Evolutionary conservation across 2,888 invertebrate species (phyloP), one percentile per base, ranked within the genome.

Genomic region (Drosophila stalkeri): DNA sequence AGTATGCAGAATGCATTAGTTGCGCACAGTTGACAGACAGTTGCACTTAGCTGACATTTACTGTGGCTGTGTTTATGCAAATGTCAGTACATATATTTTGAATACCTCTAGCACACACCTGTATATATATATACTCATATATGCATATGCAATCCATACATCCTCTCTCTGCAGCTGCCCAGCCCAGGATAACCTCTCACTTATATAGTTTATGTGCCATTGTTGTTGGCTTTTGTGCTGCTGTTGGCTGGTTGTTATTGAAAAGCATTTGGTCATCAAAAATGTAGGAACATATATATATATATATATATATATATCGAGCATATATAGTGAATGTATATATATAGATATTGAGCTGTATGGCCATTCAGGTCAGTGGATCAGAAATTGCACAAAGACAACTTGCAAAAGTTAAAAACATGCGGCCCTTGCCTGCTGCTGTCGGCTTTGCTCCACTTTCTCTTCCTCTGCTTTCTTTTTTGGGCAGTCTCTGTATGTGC

Each of bases 211-310:
- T 74, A 77, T 68, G 65, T 55, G 57, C 54, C 49, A 70, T 76
- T 86, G 80, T 80, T 85, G 76, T 72, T 85, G 85, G 64, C 80
- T 72, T 78, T 80, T 82, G 62, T 43, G 52, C 56, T 82, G 64
- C 56, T 63, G 55, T 55, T 47, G 55, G 46, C 39, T 47, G 64
- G 71, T 61, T 80, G 73, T 74, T 89, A 81, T 85, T 81, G 87
- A 86, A 88, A 80, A 80, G 77, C 74, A 81, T 80, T 89, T 85
- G 85, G 89, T 81, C 89, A 89, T 85, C 84, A 85, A 85, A 85
- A 80, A 89, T 86, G 81, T 82, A 86, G 69, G 55, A 41, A 27
- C 39, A 43, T 43, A 51, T 46, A 46, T 75, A 67, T 54, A 41
- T 57, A 46, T 75, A 67, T 54, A 41, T 57, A 57, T 59, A 57